Evolutionary conservation across 2,113 vertebrate genomes (phyloP).

Genomic region (Greenwoodochromis staneri): DNA sequence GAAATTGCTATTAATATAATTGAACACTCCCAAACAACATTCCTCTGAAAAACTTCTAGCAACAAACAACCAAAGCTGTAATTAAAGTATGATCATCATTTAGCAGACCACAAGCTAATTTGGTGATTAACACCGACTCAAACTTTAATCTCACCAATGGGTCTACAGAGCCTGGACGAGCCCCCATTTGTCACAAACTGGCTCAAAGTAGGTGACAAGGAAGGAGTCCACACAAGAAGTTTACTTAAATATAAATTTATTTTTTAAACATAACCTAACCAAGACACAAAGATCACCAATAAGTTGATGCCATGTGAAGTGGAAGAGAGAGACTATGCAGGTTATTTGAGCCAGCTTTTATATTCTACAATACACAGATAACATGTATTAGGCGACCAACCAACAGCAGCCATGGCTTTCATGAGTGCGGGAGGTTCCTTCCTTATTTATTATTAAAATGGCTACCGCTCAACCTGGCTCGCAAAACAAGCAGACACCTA

Average conservation of each 20-base stretch:
- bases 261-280: not conserved
- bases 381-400: not conserved
- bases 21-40: not conserved
- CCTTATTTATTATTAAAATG: not conserved
- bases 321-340: not conserved
- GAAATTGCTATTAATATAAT: not conserved
- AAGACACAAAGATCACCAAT: not conserved
- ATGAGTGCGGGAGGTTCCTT: not conserved
- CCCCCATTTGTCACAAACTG: not conserved
- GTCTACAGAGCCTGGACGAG: not conserved
- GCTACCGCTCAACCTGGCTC: not conserved
- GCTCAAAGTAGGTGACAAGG: not conserved
- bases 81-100: not conserved
- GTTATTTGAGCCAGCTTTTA: not conserved
- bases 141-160: not conserved
- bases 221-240: not conserved
- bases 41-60: not conserved
- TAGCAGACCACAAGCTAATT: not conserved
- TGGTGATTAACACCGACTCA: not conserved
- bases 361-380: not conserved
- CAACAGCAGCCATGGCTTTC: not conserved
- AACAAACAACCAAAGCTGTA: not conserved
- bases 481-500: not conserved
- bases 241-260: not conserved
- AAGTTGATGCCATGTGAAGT: not conserved